Percentiles rank a stretch among this genome's conserved stretches.
Evolutionary conservation across 2,888 invertebrate genomes (phyloP).

Genomic region (Leptopilina drosophilae): DNA sequence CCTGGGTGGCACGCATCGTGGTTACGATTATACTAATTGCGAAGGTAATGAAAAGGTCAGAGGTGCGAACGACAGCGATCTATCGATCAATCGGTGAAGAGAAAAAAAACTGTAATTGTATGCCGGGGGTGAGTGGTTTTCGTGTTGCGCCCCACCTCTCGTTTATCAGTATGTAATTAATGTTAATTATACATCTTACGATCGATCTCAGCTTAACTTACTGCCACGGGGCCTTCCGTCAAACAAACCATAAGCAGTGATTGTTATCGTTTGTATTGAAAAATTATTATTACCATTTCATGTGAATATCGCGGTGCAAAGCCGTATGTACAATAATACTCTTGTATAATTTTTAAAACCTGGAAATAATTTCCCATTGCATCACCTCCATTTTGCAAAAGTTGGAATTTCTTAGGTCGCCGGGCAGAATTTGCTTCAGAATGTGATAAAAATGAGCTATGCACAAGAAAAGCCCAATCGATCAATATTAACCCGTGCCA

Average conservation of each 20-base stretch:
- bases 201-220: conserved; percentile 29
- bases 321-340: not conserved
- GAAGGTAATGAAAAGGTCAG: conserved; percentile 40
- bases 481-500: too few relatives aligned
- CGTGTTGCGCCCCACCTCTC: conserved; percentile 38
- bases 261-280: conserved; percentile 36
- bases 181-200: conserved; percentile 37
- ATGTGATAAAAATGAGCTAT: too few relatives aligned
- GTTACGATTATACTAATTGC: conserved; percentile 42
- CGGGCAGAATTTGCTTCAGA: too few relatives aligned
- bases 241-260: conserved; percentile 24
- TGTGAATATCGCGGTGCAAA: conserved; percentile 20
- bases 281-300: conserved; percentile 39
- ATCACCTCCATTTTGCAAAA: too few relatives aligned
- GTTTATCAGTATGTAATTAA: conserved; percentile 38
- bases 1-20: conserved; percentile 45
- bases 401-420: too few relatives aligned
- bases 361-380: not conserved
- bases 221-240: conserved; percentile 37
- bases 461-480: too few relatives aligned
- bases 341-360: not conserved
- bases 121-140: conserved; percentile 32
- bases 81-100: conserved; percentile 38
- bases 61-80: conserved; percentile 41
- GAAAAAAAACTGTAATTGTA: conserved; percentile 32